Base-by-base conservation (phyloP, 2,888 invertebrate genomes). In the Galeopsomyia nigrocyanea region DNA sequence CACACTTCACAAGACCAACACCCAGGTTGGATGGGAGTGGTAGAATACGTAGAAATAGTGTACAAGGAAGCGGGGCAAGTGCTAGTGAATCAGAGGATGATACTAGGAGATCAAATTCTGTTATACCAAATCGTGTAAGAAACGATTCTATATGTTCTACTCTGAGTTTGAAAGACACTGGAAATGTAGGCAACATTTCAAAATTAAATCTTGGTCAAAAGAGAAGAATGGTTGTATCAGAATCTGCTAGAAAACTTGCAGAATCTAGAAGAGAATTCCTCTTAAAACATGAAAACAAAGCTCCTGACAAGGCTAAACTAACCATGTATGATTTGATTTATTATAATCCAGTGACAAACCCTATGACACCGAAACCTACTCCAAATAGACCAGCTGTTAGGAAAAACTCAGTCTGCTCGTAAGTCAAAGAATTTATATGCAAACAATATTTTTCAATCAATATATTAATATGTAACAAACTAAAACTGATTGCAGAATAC, bases 261-360 rank as follows among this genome's bases (percentile, higher is more conserved):
- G 87, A 90, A 80, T 89, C 90, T 21, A 86, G 88, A 76, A 87
- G 88, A 60, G 89, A 90, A 73, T 90, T 90, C 80, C 79, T 86
- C 9, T 79, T 87, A 39, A 89, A 89, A 77, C 89, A 89, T 80
- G 88, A 88, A 63, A 84, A 88, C 55, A 87, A 87, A 73, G 82
- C 84, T 69, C 90, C 91, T 0, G 92, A 92, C 77, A 91, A 92
- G 70, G 89, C 90, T 0, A 88, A 89, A 76, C 90, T 97, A 77
- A 96, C 94, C 58, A 97, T 98, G 96, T 93, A 94, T 78, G 97
- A 97, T 87, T 90, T 97, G 66, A 95, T 97, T 81, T 95, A 93
- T 87, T 97, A 95, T 87, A 97, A 97, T 88, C 97, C 97, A 5
- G 85, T 88, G 1, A 89, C 90, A 14, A 94, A 94, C 87, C 94